These are phyloP conservation scores for Linyphia triangularis DNA, from an alignment of 2,888 invertebrate species.

Conservation along the genomic window DNA sequence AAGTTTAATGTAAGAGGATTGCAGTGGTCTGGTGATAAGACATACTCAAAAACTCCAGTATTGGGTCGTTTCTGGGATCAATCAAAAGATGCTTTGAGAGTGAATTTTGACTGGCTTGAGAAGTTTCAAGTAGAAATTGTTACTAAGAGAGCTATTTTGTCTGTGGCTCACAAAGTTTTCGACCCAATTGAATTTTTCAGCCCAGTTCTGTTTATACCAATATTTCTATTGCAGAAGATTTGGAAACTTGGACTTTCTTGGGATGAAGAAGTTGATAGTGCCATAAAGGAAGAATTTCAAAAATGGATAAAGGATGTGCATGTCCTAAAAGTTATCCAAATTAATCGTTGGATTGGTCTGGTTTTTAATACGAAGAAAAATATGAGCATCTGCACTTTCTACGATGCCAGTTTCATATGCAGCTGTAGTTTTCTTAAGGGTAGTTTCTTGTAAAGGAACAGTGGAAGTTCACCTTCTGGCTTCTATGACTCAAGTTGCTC, in stretches of 20 bases:
- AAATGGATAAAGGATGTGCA: neutral
- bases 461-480: slow-evolving; percentile 1
- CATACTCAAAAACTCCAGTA: neutral
- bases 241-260: neutral
- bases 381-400: slow-evolving; percentile 15
- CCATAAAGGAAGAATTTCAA: neutral
- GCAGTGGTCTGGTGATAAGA: neutral
- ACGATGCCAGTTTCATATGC: slow-evolving; percentile 8
- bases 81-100: neutral
- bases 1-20: slow-evolving; percentile 24
- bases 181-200: neutral
- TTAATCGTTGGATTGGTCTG: slow-evolving; percentile 26
- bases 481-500: neutral
- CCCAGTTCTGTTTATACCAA: slow-evolving; percentile 11
- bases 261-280: slow-evolving; percentile 1
- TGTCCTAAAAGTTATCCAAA: slow-evolving; percentile 6
- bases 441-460: neutral
- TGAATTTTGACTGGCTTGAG: neutral
- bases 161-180: neutral
- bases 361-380: neutral
- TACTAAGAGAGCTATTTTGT: slow-evolving; percentile 12
- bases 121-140: neutral
- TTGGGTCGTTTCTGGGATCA: slow-evolving; percentile 31
- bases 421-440: neutral
- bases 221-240: neutral